Evolutionary conservation across 2,113 vertebrate genomes (phyloP), one percentile per base, ranked within the genome.

Genomic region (Echinops telfairi): DNA sequence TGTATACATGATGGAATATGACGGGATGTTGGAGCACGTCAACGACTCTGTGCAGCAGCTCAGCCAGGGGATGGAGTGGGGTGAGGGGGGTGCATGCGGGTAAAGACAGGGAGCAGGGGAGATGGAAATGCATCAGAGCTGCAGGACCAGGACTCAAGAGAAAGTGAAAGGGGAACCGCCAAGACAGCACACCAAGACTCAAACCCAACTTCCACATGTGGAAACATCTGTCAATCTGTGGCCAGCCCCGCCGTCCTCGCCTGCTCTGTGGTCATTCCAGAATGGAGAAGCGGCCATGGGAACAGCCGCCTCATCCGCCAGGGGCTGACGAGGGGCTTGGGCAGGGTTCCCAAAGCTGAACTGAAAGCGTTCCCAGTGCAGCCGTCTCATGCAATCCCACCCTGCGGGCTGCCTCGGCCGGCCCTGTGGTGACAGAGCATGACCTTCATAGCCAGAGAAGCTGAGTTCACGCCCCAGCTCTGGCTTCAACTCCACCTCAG

Each of bases 251-350:
- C 92, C 15, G 0, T 60, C 82, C 83, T 76, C 2, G 62, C 79
- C 83, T 16, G 92, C 83, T 58, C 40, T 62, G 68, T 4, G 79
- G 85, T 71, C 91, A 33, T 47, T 25, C 75, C 91, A 47, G 89
- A 94, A 94, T 82, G 87, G 68, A 94, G 96, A 92, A 94, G 93
- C 84, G 71, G 78, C 93, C 58, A 1, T 82, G 89, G 94, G 91
- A 89, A 81, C 22, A 40, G 66, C 86, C 33, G 70, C 83, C 57
- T 70, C 1, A 1, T 73, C 80, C 33, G 80, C 22, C 3, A 58
- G 14, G 60, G 43, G 57, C 79, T 93, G 91, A 82, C 33, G 3
- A 17, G 3, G 15, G 31, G 83, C 40, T 27, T 5, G 25, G 82
- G 31, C 25, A 9, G 43, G 73, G 25, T 29, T 27, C 23, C 47